Evolutionary conservation across 2,888 invertebrate species (phyloP), one percentile per base, ranked within the genome.

Genomic region (Xestia c-nigrum): DNA sequence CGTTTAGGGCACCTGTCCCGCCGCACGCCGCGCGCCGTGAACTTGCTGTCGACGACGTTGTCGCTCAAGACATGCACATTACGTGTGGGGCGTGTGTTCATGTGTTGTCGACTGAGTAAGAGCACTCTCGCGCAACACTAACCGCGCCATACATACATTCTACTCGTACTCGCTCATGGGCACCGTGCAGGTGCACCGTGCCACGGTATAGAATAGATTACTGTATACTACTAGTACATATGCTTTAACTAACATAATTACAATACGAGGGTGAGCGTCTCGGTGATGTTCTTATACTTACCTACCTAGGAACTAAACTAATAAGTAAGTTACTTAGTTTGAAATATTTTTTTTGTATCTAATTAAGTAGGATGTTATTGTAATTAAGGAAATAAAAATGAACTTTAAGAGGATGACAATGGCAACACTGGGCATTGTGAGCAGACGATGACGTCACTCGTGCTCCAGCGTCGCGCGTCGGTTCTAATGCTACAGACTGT

Each of bases 231-330:
- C 16, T 82, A 82, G 46, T 64, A 65, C 24, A 61, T 74, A 85
- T 65, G 83, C 85, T 82, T 85, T 82, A 82, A 82, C 81, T 82
- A 81, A 47, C 21, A 63, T 75, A 63, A 31, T n/a, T 47, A 50
- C 21, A 57, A 40, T 67, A 55, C 10, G 47, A 43, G 65, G 40
- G 65, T 31, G 59, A 72, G 46, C 31, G 52, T 14, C 46, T 57
- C n/a, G 46, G 46, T 31, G 69, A 70, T 70, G 86, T 70, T 61
- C 38, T 21, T 59, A 16, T 65, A 19, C 31, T 19, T 40, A 65
- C 6, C 65, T 59, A 68, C 9, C 21, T 76, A 82, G 52, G 3
- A 63, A 72, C 24, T n/a, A 64, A 76, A 43, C 12, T 31, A 59
- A 76, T 66, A n/a, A n/a, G n/a, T n/a, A n/a, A n/a, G n/a, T n/a